These are phyloP conservation scores for Lophura nycthemera DNA, from an alignment of 2,113 vertebrate species.

Conservation along the genomic window DNA sequence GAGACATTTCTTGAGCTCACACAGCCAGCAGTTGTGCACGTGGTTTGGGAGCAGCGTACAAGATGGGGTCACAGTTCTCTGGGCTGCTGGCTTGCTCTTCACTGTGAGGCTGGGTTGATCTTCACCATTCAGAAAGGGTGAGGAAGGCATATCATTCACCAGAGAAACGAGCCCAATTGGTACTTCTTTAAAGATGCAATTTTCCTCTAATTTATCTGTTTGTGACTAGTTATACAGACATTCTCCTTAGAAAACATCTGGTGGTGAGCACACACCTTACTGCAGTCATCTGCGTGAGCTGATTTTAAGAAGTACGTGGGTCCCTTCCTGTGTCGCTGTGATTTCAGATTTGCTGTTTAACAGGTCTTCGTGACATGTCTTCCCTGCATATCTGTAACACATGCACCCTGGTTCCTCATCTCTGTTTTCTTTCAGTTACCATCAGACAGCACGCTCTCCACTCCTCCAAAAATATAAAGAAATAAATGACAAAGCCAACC, in stretches of 20 bases:
- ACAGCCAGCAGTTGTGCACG: accelerated
- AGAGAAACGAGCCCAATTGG: neutral
- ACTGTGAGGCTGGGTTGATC: neutral
- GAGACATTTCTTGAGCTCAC: neutral
- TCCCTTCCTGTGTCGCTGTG: neutral
- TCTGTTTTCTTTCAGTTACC: conserved; percentile 20
- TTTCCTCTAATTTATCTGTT: neutral
- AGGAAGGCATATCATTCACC: neutral
- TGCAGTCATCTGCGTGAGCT: neutral
- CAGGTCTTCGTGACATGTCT: neutral
- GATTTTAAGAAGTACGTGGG: neutral
- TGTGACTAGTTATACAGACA: neutral
- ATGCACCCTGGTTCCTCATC: neutral
- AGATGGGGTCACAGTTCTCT: neutral
- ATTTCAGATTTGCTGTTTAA: neutral
- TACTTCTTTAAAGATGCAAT: neutral
- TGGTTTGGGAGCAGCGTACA: neutral
- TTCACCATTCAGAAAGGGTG: neutral
- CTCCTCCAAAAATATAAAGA: conserved; percentile 43
- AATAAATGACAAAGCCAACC: conserved; percentile 45
- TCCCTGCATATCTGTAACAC: neutral
- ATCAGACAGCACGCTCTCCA: conserved; percentile 11
- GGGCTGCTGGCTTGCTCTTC: neutral
- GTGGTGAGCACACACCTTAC: neutral
- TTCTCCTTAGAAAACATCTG: neutral